These are phyloP conservation scores for Melanargia galathea DNA, from an alignment of 2,888 invertebrate genomes.

Conservation along the genomic window DNA sequence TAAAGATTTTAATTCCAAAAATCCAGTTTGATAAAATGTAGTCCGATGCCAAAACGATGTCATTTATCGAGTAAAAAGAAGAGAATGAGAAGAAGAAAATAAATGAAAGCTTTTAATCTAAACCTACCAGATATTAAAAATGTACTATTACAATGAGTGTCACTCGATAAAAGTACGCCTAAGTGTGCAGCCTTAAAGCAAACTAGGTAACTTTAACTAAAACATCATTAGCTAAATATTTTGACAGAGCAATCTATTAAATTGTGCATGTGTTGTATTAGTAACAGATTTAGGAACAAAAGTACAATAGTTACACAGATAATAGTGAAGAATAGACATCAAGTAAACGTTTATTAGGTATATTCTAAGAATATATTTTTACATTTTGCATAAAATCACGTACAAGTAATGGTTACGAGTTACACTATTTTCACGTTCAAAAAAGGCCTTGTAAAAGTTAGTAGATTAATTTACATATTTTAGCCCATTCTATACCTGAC, in stretches of 20 bases:
- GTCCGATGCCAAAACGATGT: too few relatives aligned
- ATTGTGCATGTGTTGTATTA: slow-evolving; percentile 40
- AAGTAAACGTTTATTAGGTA: slow-evolving; percentile 8
- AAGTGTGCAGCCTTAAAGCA: slow-evolving; percentile 22
- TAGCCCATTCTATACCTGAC: slow-evolving; percentile 38
- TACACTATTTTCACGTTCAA: slow-evolving; percentile 13
- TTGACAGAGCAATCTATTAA: slow-evolving; percentile 34
- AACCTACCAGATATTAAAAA: too few relatives aligned
- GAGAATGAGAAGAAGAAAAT: too few relatives aligned
- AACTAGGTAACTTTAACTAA: slow-evolving; percentile 33
- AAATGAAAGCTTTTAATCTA: too few relatives aligned
- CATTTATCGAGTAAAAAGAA: too few relatives aligned
- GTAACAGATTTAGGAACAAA: slow-evolving; percentile 43
- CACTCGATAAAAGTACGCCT: slow-evolving; percentile 15
- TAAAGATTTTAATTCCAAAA: too few relatives aligned
- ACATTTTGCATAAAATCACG: slow-evolving; percentile 10
- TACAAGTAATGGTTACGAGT: too few relatives aligned
- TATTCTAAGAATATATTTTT: slow-evolving; percentile 32
- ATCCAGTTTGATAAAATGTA: too few relatives aligned
- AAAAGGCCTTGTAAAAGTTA: slow-evolving; percentile 7
- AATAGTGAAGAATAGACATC: not conserved
- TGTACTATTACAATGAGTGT: too few relatives aligned
- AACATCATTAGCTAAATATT: slow-evolving; percentile 30
- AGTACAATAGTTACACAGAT: slow-evolving; percentile 30
- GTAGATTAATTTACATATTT: slow-evolving; percentile 24